Percentiles rank a stretch among this genome's conserved stretches.
phyloP scores from a whole-genome alignment of 2,888 invertebrate species.

The Andrena minutula region DNA sequence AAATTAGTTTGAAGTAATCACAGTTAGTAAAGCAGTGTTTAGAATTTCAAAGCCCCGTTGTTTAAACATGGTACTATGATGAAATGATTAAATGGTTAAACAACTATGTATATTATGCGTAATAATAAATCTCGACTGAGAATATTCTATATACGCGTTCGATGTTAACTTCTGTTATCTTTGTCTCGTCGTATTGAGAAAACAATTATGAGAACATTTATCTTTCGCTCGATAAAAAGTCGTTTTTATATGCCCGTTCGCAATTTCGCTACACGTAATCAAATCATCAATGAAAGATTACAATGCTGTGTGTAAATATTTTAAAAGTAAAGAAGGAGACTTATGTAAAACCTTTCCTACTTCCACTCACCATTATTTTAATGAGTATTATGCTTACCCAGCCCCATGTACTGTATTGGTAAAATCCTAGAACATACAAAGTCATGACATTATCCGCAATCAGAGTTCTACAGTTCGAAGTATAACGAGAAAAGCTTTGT shows the following conservation, averaged over 20 bases:
- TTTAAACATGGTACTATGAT: constrained; percentile 33
- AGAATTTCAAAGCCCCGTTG: constrained; percentile 36
- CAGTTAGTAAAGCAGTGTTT: constrained; percentile 62
- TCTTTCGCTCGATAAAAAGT: neutral
- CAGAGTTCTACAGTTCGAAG: no score
- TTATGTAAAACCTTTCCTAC: constrained; percentile 74
- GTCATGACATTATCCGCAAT: constrained; percentile 59
- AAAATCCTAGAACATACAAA: constrained; percentile 77
- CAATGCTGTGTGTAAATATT: constrained; percentile 14
- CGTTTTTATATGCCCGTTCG: neutral
- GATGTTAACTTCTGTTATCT: neutral
- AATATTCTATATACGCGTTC: neutral
- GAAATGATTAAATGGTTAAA: constrained; percentile 41
- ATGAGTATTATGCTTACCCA: constrained; percentile 80
- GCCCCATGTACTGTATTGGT: constrained; percentile 79
- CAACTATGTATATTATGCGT: neutral
- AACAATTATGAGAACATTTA: neutral
- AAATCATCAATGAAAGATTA: constrained; percentile 17
- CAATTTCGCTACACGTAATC: constrained; percentile 15
- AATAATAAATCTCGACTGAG: neutral
- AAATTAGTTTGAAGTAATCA: constrained; percentile 66
- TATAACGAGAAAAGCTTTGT: no score
- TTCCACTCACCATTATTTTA: constrained; percentile 73
- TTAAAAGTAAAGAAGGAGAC: constrained; percentile 49
- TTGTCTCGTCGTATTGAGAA: neutral